A percentile compares a stretch with the other conserved stretches of the same genome.
These are phyloP conservation scores for Squalus acanthias DNA, from an alignment of 2,797 vertebrate species.

Conservation along the genomic window DNA sequence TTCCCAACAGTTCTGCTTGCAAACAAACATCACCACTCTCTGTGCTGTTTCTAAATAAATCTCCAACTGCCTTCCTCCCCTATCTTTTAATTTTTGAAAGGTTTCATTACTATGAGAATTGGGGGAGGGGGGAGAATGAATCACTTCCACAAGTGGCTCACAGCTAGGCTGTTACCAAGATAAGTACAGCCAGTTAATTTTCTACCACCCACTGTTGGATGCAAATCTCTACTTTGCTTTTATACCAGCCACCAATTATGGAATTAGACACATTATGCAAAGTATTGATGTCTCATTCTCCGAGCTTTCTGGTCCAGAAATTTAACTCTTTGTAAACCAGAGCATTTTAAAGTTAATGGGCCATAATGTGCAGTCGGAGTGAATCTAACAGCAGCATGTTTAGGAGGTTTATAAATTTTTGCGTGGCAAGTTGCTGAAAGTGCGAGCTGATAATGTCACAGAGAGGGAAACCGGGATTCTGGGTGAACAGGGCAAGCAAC, in stretches of 20 bases:
- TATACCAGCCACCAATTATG: not conserved
- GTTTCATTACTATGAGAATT: not conserved
- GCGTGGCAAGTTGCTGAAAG: not conserved
- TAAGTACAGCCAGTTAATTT: conserved; percentile 25
- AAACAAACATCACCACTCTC: not conserved
- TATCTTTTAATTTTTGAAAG: not conserved
- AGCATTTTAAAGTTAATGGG: not conserved
- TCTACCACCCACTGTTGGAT: not conserved
- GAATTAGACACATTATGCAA: not conserved
- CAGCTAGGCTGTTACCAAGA: not conserved
- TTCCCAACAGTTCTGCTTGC: not conserved
- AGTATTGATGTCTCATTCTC: not conserved
- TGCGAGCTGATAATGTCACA: not conserved
- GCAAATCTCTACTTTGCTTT: not conserved
- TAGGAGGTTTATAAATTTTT: not conserved
- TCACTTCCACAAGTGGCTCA: not conserved
- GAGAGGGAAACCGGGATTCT: not conserved
- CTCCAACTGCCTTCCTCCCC: not conserved
- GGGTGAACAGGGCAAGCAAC: not conserved
- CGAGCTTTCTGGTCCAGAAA: not conserved
- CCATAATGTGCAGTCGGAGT: not conserved
- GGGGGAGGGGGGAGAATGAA: not conserved
- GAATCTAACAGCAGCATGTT: not conserved
- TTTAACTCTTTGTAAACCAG: not conserved
- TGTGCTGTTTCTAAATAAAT: not conserved